phyloP scores from a whole-genome alignment of 2,113 vertebrate species.

The Conger conger region DNA sequence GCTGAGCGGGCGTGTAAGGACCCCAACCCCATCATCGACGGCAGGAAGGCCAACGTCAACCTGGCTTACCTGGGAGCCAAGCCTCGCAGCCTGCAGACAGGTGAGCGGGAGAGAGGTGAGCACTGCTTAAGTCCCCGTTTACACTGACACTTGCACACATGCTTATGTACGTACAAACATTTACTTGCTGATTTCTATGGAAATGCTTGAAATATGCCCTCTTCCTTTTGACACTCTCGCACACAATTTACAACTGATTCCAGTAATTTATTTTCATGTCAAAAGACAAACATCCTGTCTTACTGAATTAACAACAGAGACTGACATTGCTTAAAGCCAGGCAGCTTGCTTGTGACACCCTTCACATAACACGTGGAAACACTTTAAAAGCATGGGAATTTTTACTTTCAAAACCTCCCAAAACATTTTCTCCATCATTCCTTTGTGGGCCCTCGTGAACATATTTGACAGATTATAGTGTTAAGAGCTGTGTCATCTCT shows the following conservation, averaged over 20 bases:
- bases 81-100: conserved; percentile 90
- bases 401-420: background rate
- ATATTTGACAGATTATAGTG: background rate
- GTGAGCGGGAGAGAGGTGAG: conserved; percentile 64
- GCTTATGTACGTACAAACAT: background rate
- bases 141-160: background rate
- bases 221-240: background rate
- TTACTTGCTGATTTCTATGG: background rate
- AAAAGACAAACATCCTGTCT: background rate
- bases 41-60: conserved; percentile 96
- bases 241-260: background rate
- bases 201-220: background rate
- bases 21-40: conserved; percentile 96
- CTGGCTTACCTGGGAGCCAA: conserved; percentile 95
- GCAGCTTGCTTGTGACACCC: background rate
- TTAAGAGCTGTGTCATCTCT: background rate
- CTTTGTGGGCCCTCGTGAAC: background rate
- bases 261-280: background rate
- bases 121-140: background rate
- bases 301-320: background rate
- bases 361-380: background rate
- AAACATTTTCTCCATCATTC: background rate
- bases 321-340: background rate
- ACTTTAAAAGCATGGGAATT: background rate
- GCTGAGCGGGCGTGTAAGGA: conserved; percentile 96